Evolutionary conservation across 2,113 vertebrate species (phyloP).

Genomic region (Ranitomeya variabilis): DNA sequence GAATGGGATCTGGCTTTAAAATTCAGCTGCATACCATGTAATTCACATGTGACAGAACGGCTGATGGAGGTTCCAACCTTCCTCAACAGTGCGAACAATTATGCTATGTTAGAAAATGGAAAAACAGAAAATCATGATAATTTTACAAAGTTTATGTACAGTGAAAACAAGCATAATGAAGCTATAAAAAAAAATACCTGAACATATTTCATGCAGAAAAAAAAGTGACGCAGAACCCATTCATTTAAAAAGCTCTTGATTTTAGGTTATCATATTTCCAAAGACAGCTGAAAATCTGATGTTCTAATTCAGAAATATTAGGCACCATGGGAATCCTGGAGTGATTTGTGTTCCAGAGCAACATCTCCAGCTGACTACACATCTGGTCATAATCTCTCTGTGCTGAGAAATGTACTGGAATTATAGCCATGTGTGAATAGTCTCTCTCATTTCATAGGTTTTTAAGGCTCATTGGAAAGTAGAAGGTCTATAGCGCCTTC

Average conservation of each 20-base stretch:
- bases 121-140: background rate
- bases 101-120: background rate
- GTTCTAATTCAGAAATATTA: slow-evolving; percentile 43
- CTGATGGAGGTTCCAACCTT: background rate
- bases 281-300: slow-evolving; percentile 44
- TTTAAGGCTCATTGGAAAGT: background rate
- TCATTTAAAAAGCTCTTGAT: background rate
- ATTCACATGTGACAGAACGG: background rate
- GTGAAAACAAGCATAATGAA: background rate
- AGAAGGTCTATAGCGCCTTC: background rate
- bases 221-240: background rate
- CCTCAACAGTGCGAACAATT: background rate
- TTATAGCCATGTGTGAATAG: slow-evolving; percentile 1
- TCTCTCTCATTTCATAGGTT: background rate
- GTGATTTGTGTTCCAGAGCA: slow-evolving; percentile 31
- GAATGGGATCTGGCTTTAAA: background rate
- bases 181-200: background rate
- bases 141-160: background rate
- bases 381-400: slow-evolving; percentile 16
- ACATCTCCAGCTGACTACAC: slow-evolving; percentile 35
- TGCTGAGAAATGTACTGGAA: background rate
- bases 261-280: background rate
- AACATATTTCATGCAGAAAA: background rate
- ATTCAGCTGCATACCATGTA: background rate
- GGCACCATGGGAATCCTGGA: slow-evolving; percentile 38